These are phyloP conservation scores for Ophraella communa DNA, from an alignment of 2,888 invertebrate species.

Conservation along the genomic window DNA sequence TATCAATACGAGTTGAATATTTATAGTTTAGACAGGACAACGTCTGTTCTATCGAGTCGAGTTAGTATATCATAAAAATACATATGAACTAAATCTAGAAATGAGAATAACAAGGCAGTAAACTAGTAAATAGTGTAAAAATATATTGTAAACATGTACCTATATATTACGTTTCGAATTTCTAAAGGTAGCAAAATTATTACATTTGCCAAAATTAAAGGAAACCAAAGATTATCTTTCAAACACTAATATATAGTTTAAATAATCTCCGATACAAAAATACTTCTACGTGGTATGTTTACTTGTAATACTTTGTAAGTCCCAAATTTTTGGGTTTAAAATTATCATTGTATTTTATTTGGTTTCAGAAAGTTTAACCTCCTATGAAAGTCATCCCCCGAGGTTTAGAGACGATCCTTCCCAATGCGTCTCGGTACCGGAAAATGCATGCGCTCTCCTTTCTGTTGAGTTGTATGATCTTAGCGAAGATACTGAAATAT, in stretches of 20 bases:
- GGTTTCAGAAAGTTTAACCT: slow-evolving; percentile 47
- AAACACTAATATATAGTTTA: too few species aligned
- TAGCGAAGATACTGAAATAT: slow-evolving; percentile 52
- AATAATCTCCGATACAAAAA: too few species aligned
- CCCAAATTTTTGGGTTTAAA: too few species aligned
- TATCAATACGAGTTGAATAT: too few species aligned
- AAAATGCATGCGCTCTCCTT: slow-evolving; percentile 49
- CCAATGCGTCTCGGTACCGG: slow-evolving; percentile 52
- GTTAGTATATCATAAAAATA: not conserved
- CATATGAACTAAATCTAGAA: not conserved
- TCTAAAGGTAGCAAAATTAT: too few species aligned
- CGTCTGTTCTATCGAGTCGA: too few species aligned
- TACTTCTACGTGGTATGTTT: too few species aligned
- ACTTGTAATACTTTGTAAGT: not conserved
- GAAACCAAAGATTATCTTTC: too few species aligned
- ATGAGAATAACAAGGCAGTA: not conserved
- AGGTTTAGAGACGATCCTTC: slow-evolving; percentile 56
- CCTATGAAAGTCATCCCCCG: slow-evolving; percentile 51
- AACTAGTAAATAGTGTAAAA: not conserved
- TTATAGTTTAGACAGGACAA: too few species aligned
- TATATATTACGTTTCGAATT: not conserved
- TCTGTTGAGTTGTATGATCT: slow-evolving; percentile 54
- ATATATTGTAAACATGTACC: not conserved
- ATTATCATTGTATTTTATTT: slow-evolving; percentile 3
- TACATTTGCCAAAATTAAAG: too few species aligned